These are phyloP conservation scores for Graphium colonna DNA, from an alignment of 2,888 invertebrate genomes.

Conservation along the genomic window DNA sequence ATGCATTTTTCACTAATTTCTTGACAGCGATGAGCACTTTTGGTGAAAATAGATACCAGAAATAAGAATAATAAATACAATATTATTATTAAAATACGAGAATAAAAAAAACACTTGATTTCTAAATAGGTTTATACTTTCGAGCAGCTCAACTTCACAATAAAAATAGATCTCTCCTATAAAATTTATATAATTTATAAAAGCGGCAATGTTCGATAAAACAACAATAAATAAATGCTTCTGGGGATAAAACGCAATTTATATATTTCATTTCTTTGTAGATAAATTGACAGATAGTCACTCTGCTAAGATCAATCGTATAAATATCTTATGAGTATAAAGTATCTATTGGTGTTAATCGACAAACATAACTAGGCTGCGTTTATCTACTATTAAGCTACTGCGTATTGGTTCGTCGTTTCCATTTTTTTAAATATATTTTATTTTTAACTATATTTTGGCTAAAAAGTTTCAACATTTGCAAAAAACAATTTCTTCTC, in stretches of 20 bases:
- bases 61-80: constrained; percentile 59
- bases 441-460: constrained; percentile 71
- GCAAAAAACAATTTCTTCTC: constrained; percentile 63
- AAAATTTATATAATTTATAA: constrained; percentile 79
- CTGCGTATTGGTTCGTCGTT: constrained; percentile 79
- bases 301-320: constrained; percentile 74
- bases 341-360: constrained; percentile 76
- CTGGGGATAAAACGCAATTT: constrained; percentile 69
- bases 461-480: constrained; percentile 78
- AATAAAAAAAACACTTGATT: constrained; percentile 61
- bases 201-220: constrained; percentile 72
- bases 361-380: constrained; percentile 76
- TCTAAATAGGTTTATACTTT: constrained; percentile 62
- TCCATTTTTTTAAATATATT: constrained; percentile 63
- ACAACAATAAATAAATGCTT: constrained; percentile 75
- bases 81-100: constrained; percentile 70
- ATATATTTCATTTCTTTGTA: constrained; percentile 58
- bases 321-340: constrained; percentile 75
- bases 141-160: constrained; percentile 74
- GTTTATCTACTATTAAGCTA: constrained; percentile 75
- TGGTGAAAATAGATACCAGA: constrained; percentile 83
- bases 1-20: constrained; percentile 80
- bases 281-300: constrained; percentile 77
- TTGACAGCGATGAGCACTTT: constrained; percentile 86
- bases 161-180: constrained; percentile 80